These are phyloP conservation scores for Lutra lutra DNA, from an alignment of 2,797 vertebrate genomes.

Conservation along the genomic window DNA sequence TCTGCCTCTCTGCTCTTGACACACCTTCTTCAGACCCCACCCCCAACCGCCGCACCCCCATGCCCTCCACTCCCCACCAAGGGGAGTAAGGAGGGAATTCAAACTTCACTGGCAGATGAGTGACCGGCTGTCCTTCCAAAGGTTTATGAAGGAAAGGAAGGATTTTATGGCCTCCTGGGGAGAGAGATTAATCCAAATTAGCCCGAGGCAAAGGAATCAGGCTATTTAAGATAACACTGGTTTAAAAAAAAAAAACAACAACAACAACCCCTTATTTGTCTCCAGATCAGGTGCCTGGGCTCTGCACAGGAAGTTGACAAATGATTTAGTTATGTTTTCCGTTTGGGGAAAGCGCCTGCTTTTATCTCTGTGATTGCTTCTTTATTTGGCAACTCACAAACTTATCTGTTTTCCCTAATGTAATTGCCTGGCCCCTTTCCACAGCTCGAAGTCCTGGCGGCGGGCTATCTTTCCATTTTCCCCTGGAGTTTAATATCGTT, in stretches of 20 bases:
- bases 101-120: constrained; percentile 21
- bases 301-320: constrained; percentile 45
- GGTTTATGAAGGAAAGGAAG: constrained; percentile 57
- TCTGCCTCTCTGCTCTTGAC: background rate
- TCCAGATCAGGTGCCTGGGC: constrained; percentile 53
- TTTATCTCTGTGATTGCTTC: constrained; percentile 76
- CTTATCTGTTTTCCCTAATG: constrained; percentile 69
- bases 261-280: constrained; percentile 32
- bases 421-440: constrained; percentile 61
- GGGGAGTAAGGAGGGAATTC: background rate
- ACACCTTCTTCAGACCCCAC: background rate
- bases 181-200: constrained; percentile 63
- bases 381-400: constrained; percentile 64
- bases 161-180: constrained; percentile 59
- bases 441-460: background rate
- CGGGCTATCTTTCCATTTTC: constrained; percentile 35
- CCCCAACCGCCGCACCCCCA: background rate
- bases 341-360: constrained; percentile 30
- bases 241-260: background rate
- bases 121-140: constrained; percentile 53
- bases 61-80: too few species aligned
- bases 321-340: constrained; percentile 53
- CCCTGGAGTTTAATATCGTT: constrained; percentile 66
- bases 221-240: constrained; percentile 44
- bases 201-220: constrained; percentile 49